Evolutionary conservation across 2,797 vertebrate species (phyloP).

Genomic region (Sorex maritimensis): DNA sequence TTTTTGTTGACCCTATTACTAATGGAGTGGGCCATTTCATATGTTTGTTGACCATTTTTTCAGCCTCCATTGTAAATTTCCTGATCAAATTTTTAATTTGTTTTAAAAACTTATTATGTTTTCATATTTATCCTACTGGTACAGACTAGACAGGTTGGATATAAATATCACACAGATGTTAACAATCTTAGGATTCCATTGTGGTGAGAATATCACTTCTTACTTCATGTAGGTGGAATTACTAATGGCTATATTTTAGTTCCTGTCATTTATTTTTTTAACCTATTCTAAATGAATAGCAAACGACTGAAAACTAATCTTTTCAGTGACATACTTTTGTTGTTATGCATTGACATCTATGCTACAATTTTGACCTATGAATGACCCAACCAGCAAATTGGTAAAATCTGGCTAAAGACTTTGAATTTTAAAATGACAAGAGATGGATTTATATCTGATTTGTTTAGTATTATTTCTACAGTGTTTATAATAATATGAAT

Average conservation of each 20-base stretch:
- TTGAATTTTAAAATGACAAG: slow-evolving; percentile 39
- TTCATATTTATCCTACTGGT: slow-evolving; percentile 2
- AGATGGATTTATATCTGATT: not conserved
- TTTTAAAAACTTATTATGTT: not conserved
- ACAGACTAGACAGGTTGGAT: not conserved
- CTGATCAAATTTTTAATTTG: not conserved
- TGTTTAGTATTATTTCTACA: slow-evolving; percentile 17
- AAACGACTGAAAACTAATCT: not conserved
- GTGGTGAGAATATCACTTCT: not conserved
- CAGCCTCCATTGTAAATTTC: not conserved
- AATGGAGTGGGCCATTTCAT: not conserved
- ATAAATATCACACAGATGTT: not conserved
- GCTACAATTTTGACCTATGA: not conserved
- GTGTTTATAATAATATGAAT: not conserved
- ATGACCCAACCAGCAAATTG: not conserved
- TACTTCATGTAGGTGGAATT: not conserved
- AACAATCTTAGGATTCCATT: not conserved
- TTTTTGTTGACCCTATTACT: not conserved
- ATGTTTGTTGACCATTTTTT: not conserved
- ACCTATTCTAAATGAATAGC: not conserved
- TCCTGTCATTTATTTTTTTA: not conserved
- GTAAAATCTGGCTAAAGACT: not conserved
- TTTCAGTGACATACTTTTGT: not conserved
- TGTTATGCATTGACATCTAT: not conserved
- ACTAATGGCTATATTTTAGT: slow-evolving; percentile 34